These are phyloP conservation scores for Tricholaema leucomelas DNA, from an alignment of 2,113 vertebrate genomes.

Conservation along the genomic window DNA sequence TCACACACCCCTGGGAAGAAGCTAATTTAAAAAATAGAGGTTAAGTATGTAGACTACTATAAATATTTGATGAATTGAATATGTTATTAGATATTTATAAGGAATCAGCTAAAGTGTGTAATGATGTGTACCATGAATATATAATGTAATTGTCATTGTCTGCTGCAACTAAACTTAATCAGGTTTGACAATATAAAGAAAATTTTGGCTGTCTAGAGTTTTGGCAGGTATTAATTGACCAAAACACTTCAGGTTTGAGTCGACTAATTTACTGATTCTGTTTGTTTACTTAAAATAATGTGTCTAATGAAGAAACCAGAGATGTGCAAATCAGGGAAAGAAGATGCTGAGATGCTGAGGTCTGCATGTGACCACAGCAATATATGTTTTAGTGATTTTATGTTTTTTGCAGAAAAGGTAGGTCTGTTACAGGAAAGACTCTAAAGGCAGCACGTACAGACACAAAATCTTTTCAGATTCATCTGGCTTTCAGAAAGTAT, in stretches of 20 bases:
- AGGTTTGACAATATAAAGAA: background rate
- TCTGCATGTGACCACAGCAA: background rate
- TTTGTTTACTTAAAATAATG: background rate
- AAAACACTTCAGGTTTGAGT: background rate
- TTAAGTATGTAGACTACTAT: conserved; percentile 35
- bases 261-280: background rate
- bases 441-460: background rate
- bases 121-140: conserved; percentile 48
- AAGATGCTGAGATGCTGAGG: background rate
- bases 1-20: background rate
- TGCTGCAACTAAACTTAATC: background rate
- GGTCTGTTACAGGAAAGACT: background rate
- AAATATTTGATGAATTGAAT: conserved; percentile 60
- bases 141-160: conserved; percentile 14
- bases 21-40: conserved; percentile 47
- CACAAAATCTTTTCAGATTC: background rate
- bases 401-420: background rate
- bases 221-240: background rate
- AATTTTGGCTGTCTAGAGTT: background rate
- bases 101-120: conserved; percentile 15
- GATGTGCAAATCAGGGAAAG: conserved; percentile 17
- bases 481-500: background rate
- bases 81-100: conserved; percentile 73
- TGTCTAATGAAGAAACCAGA: conserved; percentile 42
- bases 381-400: background rate